Evolutionary conservation across 2,797 vertebrate species (phyloP), one percentile per base, ranked within the genome.

Genomic region (Adelosebastes latens): DNA sequence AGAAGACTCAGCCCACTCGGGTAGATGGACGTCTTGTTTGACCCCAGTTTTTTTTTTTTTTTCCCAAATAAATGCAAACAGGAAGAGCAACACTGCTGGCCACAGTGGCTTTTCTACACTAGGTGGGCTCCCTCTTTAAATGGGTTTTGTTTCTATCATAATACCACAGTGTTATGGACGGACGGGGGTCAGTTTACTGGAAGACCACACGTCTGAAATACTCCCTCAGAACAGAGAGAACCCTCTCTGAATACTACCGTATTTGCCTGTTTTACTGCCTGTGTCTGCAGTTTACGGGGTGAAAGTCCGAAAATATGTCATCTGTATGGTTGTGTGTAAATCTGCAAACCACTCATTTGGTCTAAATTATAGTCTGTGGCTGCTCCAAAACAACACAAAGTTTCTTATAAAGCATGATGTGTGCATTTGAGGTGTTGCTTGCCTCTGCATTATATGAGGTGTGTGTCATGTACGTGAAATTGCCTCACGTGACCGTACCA

Each of bases 261-360:
- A 89, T 93, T 89, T 92, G 80, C 81, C 86, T 24, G 74, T 85
- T 93, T 95, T 91, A 94, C 87, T 92, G 90, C 90, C 81, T 77
- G 36, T 87, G 87, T 92, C 91, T 86, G 86, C 89, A 91, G 61
- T 96, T 96, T 94, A 94, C 82, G 77, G 89, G 87, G 80, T 90
- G 87, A 92, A 91, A 86, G 82, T 94, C 91, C 89, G 87, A 93
- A 96, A 96, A 96, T 96, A 95, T 93, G 82, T 84, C 86, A 90
- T 92, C 78, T 89, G 91, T 89, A 89, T 78, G 89, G 88, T 80
- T 88, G 87, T 91, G 89, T 93, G 90, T 91, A 93, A 92, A 94
- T 92, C 89, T 77, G 6, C 91, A 92, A 89, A 94, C 90, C 90
- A 32, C 89, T 93, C 87, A 93, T 94, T 96, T 92, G 83, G 86